Evolutionary conservation across 1,140 invertebrate genomes (phyloP).

Genomic region (Neodiprion fabricii): DNA sequence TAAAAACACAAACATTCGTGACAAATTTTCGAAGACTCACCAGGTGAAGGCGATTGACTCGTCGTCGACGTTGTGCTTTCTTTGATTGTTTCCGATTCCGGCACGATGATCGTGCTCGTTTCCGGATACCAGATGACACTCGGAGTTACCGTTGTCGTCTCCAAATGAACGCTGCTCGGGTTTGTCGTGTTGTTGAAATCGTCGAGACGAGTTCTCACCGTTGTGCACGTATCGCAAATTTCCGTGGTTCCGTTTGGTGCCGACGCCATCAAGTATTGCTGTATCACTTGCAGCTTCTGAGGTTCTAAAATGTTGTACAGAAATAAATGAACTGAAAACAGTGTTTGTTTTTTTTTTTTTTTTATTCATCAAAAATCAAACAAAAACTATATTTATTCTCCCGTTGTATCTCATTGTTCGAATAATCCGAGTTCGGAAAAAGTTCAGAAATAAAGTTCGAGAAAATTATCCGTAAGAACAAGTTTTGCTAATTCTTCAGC

Average conservation of each 20-base stretch:
- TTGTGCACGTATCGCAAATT: conserved; percentile 21
- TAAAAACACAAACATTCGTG: no score
- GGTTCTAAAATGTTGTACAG: conserved; percentile 46
- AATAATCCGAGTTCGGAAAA: no score
- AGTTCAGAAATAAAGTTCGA: no score
- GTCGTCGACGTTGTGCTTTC: background rate
- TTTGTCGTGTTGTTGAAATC: conserved; percentile 2
- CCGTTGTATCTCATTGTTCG: no score
- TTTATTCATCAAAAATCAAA: no score
- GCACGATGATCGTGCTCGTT: background rate
- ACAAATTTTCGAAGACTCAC: no score
- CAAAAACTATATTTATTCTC: no score
- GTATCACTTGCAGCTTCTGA: conserved; percentile 56
- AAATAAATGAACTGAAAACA: background rate
- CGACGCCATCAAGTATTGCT: conserved; percentile 54
- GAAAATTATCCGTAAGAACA: no score
- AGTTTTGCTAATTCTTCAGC: no score
- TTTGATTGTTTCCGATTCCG: background rate
- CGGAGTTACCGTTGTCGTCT: conserved; percentile 16
- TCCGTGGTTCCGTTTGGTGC: conserved; percentile 35
- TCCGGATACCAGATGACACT: background rate
- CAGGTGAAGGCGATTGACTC: no score
- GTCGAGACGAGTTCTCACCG: background rate
- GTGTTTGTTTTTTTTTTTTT: background rate
- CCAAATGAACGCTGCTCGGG: background rate